Evolutionary conservation across 2,888 invertebrate species (phyloP), one percentile per base, ranked within the genome.

Genomic region (Torymus aiolomorphi): DNA sequence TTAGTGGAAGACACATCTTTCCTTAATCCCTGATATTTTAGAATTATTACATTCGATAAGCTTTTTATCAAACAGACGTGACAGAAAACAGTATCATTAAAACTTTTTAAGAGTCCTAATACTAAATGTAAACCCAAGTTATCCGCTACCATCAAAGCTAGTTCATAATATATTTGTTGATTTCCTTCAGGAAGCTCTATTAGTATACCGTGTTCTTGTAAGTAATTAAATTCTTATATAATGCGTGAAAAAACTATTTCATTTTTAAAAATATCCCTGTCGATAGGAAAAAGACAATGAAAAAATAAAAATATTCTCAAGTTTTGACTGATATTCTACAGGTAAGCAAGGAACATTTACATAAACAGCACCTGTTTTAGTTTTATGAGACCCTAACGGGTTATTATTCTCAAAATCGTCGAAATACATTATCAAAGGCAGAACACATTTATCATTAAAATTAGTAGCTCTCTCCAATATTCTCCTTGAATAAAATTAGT

Each of bases 401-500:
- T 84, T 84, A 70, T 83, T 82, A 0, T 76, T 80, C 63, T 82
- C 79, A 57, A 81, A 83, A 75, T 83, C 84, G 73, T 84, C 83
- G 24, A 74, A 83, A 66, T 83, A 82, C 57, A 84, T n/a, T n/a
- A n/a, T n/a, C n/a, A 83, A 20, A 11, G 83, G 82, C 4, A 83
- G 80, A 51, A 81, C 75, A 2, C 75, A 54, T 71, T 81, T 76
- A 42, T 77, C 51, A 8, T 51, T 61, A 59, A 69, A 71, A 57
- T 62, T 20, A 18, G 24, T 49, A 56, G 51, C 67, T 65, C 73
- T 70, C 75, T 82, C 82, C 84, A 82, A 11, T 81, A 57, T 59
- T 69, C 51, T 20, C 80, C 74, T 76, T 84, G 83, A 18, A 81
- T 61, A 51, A 82, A 76, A 59, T 83, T 84, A 8, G 80, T 81